Evolutionary conservation across 2,113 vertebrate genomes (phyloP).

Genomic region (Empidonax alnorum): DNA sequence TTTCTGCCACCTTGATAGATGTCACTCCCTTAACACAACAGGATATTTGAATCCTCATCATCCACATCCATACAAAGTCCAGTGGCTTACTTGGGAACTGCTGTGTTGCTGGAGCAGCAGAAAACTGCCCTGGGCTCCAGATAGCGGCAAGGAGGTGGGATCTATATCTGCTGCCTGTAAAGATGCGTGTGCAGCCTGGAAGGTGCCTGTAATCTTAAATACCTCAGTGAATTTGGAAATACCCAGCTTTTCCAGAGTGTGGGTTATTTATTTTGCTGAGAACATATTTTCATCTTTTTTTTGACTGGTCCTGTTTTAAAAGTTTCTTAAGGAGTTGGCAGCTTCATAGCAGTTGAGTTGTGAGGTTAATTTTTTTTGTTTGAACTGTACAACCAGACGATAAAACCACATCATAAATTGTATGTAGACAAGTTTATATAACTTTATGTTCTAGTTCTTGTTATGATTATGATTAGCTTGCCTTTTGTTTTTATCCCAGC

Average conservation of each 20-base stretch:
- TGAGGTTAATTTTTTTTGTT: background rate
- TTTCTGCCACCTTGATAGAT: background rate
- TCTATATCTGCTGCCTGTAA: background rate
- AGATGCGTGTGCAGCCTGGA: rapidly evolving
- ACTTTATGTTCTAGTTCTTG: background rate
- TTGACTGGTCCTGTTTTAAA: background rate
- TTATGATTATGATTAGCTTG: background rate
- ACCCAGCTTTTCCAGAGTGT: background rate
- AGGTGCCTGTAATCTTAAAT: background rate
- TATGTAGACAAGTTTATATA: background rate
- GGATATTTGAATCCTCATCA: background rate
- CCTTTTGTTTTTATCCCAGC: slow-evolving; percentile 45
- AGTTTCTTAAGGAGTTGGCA: background rate
- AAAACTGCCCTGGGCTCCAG: background rate
- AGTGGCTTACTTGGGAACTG: background rate
- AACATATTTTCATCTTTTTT: background rate
- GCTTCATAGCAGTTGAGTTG: background rate
- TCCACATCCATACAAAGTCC: background rate
- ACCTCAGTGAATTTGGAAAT: background rate
- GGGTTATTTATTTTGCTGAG: background rate
- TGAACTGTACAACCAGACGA: background rate
- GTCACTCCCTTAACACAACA: background rate
- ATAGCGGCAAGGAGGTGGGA: background rate
- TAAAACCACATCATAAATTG: background rate
- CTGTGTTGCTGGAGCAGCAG: background rate